Conservation (phyloP, 2,797 vertebrate genomes). For the Pachyuromys duprasi region DNA sequence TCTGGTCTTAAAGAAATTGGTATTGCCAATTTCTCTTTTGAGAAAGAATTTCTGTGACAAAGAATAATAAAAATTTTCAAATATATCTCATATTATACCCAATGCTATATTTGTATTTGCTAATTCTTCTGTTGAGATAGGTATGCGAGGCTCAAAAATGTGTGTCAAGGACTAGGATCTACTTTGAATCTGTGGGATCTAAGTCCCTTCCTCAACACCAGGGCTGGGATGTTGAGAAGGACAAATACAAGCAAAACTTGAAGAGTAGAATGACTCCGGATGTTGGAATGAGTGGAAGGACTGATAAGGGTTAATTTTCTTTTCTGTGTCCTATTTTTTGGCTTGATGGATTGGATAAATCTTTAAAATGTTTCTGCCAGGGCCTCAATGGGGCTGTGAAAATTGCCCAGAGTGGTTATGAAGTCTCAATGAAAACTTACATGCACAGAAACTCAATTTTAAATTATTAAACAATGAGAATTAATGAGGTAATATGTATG, state of each 20-base stretch:
- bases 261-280: neutral
- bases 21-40: neutral
- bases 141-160: neutral
- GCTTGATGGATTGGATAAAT: neutral
- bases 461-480: constrained; percentile 66
- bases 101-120: neutral
- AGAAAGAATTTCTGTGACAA: neutral
- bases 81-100: neutral
- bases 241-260: neutral
- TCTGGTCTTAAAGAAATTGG: neutral
- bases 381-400: neutral
- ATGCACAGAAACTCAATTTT: neutral
- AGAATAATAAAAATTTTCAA: neutral
- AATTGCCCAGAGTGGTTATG: neutral
- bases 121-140: neutral
- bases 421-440: constrained; percentile 41
- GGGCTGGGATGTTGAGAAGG: neutral
- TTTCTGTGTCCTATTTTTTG: neutral
- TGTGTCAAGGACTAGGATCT: neutral
- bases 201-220: no score
- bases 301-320: neutral
- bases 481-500: constrained; percentile 52
- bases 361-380: neutral
- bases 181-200: neutral
- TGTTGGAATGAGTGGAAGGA: neutral